A percentile compares a stretch with the other conserved stretches of the same genome.
Evolutionary conservation across 2,113 vertebrate species (phyloP).

Genomic region (Chamaea fasciata): DNA sequence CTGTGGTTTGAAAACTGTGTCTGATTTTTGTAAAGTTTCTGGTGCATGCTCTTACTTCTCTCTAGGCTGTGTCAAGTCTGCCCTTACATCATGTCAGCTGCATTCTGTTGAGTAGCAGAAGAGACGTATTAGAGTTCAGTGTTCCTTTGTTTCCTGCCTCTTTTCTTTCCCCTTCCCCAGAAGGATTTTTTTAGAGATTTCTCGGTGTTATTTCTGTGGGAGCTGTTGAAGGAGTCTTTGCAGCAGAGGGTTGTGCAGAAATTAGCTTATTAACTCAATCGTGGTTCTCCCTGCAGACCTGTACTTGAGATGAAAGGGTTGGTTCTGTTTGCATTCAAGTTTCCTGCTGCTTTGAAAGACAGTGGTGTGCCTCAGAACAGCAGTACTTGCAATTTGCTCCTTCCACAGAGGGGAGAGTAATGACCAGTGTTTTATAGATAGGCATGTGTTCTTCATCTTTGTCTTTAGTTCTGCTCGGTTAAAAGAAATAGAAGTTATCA

Average conservation of each 20-base stretch:
- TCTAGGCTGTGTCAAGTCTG: neutral
- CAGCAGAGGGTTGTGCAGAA: neutral
- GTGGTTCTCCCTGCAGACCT: neutral
- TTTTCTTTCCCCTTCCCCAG: neutral
- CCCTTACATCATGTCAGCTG: neutral
- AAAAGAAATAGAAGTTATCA: neutral
- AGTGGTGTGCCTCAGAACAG: neutral
- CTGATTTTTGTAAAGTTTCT: neutral
- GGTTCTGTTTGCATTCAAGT: neutral
- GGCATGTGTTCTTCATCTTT: neutral
- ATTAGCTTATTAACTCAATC: neutral
- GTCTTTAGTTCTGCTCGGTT: neutral
- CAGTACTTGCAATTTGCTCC: neutral
- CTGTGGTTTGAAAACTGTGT: neutral
- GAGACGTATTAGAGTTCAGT: neutral
- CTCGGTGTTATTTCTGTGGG: neutral
- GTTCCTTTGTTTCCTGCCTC: conserved; percentile 1
- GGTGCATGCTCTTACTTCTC: neutral
- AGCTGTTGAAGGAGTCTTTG: neutral
- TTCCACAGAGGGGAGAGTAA: neutral
- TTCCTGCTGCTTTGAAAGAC: neutral
- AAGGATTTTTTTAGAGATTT: neutral
- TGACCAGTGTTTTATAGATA: neutral
- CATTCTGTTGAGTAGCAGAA: neutral
- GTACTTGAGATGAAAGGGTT: neutral